These are phyloP conservation scores for Phyllostomus hastatus DNA, from an alignment of 2,113 vertebrate species.

Conservation along the genomic window DNA sequence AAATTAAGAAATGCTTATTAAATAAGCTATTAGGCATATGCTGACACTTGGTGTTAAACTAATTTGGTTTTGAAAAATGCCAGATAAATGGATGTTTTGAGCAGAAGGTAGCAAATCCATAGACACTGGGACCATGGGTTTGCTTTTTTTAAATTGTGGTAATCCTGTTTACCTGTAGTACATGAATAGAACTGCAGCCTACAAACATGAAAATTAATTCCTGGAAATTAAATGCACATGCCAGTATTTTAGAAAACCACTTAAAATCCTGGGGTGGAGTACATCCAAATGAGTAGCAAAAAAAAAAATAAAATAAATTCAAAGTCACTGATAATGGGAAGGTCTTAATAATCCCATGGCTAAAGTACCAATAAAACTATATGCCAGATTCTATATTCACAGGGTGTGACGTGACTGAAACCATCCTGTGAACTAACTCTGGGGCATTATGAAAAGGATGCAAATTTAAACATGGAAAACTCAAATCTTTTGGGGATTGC, in stretches of 20 bases:
- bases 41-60: conserved; percentile 33
- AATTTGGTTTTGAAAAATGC: conserved; percentile 14
- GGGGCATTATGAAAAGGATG: conserved; percentile 60
- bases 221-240: conserved; percentile 71
- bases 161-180: conserved; percentile 57
- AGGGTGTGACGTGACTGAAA: conserved; percentile 57
- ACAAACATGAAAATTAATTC: conserved; percentile 67
- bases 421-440: conserved; percentile 56
- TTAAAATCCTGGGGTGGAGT: conserved; percentile 66
- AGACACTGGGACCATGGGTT: conserved; percentile 40
- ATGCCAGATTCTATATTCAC: conserved; percentile 52
- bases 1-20: conserved; percentile 64
- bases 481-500: conserved; percentile 43
- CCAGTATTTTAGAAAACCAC: conserved; percentile 70
- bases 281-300: conserved; percentile 71
- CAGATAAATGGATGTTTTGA: conserved; percentile 48
- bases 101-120: conserved; percentile 63
- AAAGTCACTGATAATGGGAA: conserved; percentile 49
- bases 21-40: conserved; percentile 47
- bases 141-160: not conserved
- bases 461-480: conserved; percentile 65
- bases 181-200: conserved; percentile 38
- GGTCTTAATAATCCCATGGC: conserved; percentile 54
- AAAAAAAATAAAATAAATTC: conserved; percentile 60
- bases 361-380: conserved; percentile 65